Base-by-base conservation (phyloP, 2,888 invertebrate species). In the Cryptus viduatorius region DNA sequence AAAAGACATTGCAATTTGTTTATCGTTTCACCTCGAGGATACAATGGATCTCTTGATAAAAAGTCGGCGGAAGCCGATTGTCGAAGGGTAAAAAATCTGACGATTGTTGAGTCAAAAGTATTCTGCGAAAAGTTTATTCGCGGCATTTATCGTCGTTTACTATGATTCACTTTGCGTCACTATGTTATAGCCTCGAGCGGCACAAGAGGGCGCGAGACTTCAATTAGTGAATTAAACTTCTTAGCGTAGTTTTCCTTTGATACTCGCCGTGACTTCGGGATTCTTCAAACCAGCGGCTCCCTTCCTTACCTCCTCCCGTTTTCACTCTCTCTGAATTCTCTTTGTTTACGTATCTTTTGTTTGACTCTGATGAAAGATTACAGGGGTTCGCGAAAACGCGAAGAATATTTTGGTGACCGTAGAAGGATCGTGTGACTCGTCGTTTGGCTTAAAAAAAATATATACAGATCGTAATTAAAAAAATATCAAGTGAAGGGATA, bases 171-270 rank as follows among this genome's bases (percentile, higher is more conserved):
- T 56, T 56, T 24, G 44, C 29, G 19, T n/a, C 31, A 44, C 46
- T 31, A 12, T 80, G 37, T 48, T 65, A 44, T 64, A 24, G 37
- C 37, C 53, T 59, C 53, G 16, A 16, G 56, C 56, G 48, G 14
- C 24, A 37, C 44, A 46, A 12, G 48, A 73, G n/a, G 82, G 78
- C 72, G 80, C 78, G 88, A 85, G 77, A 75, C 76, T 88, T 90
- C 89, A 89, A 89, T 90, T 89, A 88, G 88, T 81, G 85, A 89
- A 87, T 88, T 87, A 86, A 87, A 88, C 87, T 89, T 85, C 85
- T 84, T 82, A 86, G 84, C 85, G 77, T 75, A 65, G 86, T 16
- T 82, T 79, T 82, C 85, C 85, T 87, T 88, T 88, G 86, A 88
- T 85, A 86, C 84, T 84, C 82, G 64, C 61, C 53, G n/a, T 10